Evolutionary conservation across 1,140 invertebrate species (phyloP), one percentile per base, ranked within the genome.

Genomic region (Macrobrachium rosenbergii): DNA sequence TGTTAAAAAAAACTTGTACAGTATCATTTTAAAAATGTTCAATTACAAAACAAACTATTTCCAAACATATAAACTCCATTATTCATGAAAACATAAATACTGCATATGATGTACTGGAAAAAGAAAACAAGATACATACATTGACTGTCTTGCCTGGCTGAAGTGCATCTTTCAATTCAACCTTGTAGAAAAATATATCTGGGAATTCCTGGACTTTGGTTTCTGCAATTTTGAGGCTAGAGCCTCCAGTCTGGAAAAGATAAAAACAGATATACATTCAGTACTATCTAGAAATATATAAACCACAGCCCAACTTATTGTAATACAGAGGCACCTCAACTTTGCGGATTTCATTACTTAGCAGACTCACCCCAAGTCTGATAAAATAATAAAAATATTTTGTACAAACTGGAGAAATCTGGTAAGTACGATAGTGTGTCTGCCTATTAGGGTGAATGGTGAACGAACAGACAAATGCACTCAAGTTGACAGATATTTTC

Each of bases 141-240:
- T 84, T 92, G 14, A 93, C 92, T 16, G 94, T 94, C 73, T 94
- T 92, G 2, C 94, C 94, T 2, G 94, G 92, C 58, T 93, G 92
- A 0, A 96, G 88, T 0, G 93, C 90, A 78, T 95, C 94, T 90
- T 94, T 94, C 2, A 96, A 91, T 73, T 94, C 93, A 14, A 96
- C 93, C 89, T 92, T 93, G 89, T 94, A 95, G 88, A 94, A 94
- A 11, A 91, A 88, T 87, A 93, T 92, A 72, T 94, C 93, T 69
- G 92, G 90, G 87, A 92, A 90, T 87, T 92, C 92, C 14, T 87
- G 82, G 5, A 94, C 92, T 88, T 93, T 93, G 0, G 93, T 94
- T 89, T 93, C 92, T 21, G 91, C 92, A 17, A 95, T 91, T 83
- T 93, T 94, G 23, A 97, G 91, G 60, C 94, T 94, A 86, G 94